Evolutionary conservation across 92 coral and sea anemone species (phyloP), one percentile per base, ranked within the genome.

Genomic region (Isaurus tuberculatus): DNA sequence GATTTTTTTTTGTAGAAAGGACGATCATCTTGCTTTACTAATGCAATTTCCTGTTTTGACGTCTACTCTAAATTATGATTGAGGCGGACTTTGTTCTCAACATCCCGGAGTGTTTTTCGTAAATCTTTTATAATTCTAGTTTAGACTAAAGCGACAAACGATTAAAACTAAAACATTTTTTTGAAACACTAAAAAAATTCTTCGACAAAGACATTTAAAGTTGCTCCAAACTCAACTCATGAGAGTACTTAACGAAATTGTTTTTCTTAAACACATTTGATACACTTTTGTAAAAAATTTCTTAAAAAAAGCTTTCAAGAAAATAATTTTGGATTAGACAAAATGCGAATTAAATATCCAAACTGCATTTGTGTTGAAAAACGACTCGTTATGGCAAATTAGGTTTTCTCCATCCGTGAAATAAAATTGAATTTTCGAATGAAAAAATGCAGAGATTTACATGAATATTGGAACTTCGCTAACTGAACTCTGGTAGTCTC

Each of bases 1-100:
- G 27, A 28, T 9, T 22, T 25, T 31, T 10, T 25, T 25, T 19
- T 71, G 7, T 16, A 17, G 28, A 42, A 71, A 25, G 10, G 36
- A 15, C 42, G 32, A 37, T 17, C 20, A 7, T n/a, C 60, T 71
- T 48, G 53, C 60, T 71, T 71, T n/a, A 48, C 55, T 71, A 71
- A 71, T 48, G 49, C 58, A 37, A 37, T 22, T 42, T 71, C 33
- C 69, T 63, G 69, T 63, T 29, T 63, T 63, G 34, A 25, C 27
- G 27, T 63, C 5, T n/a, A n/a, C n/a, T 7, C 7, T 26, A 63
- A 15, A 27, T 13, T 31, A 13, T 26, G 34, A 27, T 29, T 55
- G 4, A 11, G 16, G 16, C 27, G 69, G 69, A 63, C 69, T 63
- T 63, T 63, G 29, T 27, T 29, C 69, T 29, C 31, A 5, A 9